Evolutionary conservation across 2,888 invertebrate genomes (phyloP), one percentile per base, ranked within the genome.

Genomic region (Macrosoma leucophasiata): DNA sequence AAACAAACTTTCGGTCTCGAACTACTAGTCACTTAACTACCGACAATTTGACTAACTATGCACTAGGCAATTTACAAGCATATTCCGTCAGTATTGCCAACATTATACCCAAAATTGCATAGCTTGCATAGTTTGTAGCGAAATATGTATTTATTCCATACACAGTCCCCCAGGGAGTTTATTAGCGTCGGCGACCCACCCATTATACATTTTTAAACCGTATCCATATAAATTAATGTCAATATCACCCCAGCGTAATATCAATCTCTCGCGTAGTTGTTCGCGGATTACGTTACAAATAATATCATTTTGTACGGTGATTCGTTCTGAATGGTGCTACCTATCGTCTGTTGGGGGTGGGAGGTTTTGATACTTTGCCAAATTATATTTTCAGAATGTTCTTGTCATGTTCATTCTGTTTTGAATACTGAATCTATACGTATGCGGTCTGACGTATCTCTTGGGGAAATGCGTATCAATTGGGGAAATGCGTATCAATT

Each of bases 151-250:
- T 58, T 56, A 66, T 65, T 61, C 54, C 50, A 50, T 59, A 55
- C 58, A 62, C 67, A 70, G 43, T 44, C 51, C 78, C 64, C 77
- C 20, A 41, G 81, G 67, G 84, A 66, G 71, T 68, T 78, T 78
- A 84, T 84, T 84, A 84, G 79, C 62, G 71, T 58, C 61, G 63
- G 51, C 67, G 60, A 66, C 68, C 68, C 67, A 65, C 63, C 73
- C 73, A 79, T 82, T 84, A 81, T 82, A 79, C 78, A 81, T 81
- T 84, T 84, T 84, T 84, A 82, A 81, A 84, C 75, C 81, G 79
- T 81, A 78, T 75, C 81, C 79, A 81, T 82, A 84, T 82, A 84
- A 82, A 84, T 84, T 84, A 82, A 81, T 79, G 84, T 72, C 81
- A 73, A 79, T 75, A 70, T 70, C 71, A 76, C 82, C 82, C 82